phyloP scores from a whole-genome alignment of 2,113 vertebrate genomes.

The Mola mola region DNA sequence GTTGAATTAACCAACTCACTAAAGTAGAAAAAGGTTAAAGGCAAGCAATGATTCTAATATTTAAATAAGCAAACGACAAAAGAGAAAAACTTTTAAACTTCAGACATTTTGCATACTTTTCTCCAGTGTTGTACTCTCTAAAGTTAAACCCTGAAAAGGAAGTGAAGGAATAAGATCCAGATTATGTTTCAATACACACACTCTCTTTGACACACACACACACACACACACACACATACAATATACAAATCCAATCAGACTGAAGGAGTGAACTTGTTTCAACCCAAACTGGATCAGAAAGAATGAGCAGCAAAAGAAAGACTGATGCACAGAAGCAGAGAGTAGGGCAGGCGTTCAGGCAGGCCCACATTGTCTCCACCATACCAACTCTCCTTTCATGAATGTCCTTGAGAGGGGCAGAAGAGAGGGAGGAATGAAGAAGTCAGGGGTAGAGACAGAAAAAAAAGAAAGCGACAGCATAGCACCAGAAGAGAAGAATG shows the following conservation, averaged over 20 bases:
- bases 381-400: constrained; percentile 73
- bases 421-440: constrained; percentile 59
- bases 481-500: constrained; percentile 24
- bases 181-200: constrained; percentile 33
- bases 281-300: constrained; percentile 69
- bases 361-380: constrained; percentile 53
- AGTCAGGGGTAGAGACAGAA: constrained; percentile 46
- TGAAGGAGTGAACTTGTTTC: constrained; percentile 66
- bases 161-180: constrained; percentile 26
- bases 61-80: constrained; percentile 4
- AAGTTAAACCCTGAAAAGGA: constrained; percentile 45
- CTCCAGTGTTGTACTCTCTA: constrained; percentile 38
- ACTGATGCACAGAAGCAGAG: constrained; percentile 55
- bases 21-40: constrained; percentile 5
- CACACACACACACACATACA: constrained; percentile 33
- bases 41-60: background rate
- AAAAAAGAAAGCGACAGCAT: constrained; percentile 58
- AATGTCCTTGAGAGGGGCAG: constrained; percentile 93
- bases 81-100: constrained; percentile 4
- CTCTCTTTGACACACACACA: constrained; percentile 18
- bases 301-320: constrained; percentile 62
- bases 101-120: constrained; percentile 22
- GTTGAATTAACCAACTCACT: constrained; percentile 36
- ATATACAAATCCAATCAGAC: constrained; percentile 70
- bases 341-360: constrained; percentile 50